Percentiles rank a stretch among this genome's conserved stretches.
Evolutionary conservation across 2,113 vertebrate species (phyloP).

Genomic region (Notechis scutatus): DNA sequence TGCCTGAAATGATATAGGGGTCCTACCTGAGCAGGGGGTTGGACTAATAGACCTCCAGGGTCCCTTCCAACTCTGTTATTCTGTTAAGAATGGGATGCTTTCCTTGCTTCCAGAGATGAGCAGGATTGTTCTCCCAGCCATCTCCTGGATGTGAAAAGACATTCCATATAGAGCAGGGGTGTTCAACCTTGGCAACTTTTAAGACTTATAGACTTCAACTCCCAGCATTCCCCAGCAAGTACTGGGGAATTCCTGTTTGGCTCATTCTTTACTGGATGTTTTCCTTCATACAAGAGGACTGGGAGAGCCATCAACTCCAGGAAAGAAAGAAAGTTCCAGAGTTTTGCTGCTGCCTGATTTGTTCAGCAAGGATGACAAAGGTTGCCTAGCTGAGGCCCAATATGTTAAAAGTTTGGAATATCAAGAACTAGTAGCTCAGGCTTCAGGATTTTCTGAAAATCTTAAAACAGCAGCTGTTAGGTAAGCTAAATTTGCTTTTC

Average conservation of each 20-base stretch:
- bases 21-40: not conserved
- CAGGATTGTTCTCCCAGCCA: not conserved
- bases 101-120: not conserved
- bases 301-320: not conserved
- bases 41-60: not conserved
- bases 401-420: not conserved
- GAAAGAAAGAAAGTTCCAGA: not conserved
- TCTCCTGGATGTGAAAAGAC: not conserved
- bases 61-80: not conserved
- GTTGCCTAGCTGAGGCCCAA: not conserved
- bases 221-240: not conserved
- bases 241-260: not conserved
- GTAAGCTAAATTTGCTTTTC: not conserved
- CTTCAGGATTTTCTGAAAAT: not conserved
- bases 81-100: not conserved
- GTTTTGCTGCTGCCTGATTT: not conserved
- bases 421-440: not conserved
- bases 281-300: not conserved
- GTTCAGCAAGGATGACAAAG: not conserved
- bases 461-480: not conserved
- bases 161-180: not conserved
- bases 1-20: not conserved
- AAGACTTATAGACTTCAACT: not conserved
- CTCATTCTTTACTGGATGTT: not conserved
- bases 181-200: not conserved